phyloP scores from a whole-genome alignment of 2,113 vertebrate species.

The Nannospalax galili region DNA sequence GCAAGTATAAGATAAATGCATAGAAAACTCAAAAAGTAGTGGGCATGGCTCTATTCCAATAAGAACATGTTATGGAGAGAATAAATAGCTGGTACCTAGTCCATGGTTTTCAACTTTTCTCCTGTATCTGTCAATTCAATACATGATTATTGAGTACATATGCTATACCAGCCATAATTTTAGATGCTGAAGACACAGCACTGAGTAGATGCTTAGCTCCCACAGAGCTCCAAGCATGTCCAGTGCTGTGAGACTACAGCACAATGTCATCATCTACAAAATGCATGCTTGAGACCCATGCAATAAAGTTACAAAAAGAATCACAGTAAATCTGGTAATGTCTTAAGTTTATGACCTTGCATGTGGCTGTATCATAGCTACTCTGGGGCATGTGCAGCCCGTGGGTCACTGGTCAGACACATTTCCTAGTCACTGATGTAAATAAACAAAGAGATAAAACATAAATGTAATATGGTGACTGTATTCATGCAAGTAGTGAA shows the following conservation, averaged over 20 bases:
- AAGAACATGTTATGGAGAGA: conserved; percentile 26
- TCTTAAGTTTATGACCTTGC: not conserved
- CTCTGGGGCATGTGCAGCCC: not conserved
- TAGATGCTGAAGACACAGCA: not conserved
- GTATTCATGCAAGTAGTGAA: not conserved
- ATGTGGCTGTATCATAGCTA: not conserved
- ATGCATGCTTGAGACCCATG: not conserved
- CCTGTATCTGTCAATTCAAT: not conserved
- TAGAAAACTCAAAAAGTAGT: not conserved
- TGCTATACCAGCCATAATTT: not conserved
- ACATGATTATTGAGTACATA: not conserved
- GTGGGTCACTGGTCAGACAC: not conserved
- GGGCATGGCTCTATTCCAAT: not conserved
- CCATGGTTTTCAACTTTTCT: not conserved
- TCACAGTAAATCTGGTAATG: not conserved
- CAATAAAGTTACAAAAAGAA: not conserved
- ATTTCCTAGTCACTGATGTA: not conserved
- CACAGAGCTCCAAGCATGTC: not conserved
- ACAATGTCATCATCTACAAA: not conserved
- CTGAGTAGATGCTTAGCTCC: not conserved
- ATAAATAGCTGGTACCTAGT: not conserved
- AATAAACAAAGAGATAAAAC: not conserved
- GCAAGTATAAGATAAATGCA: not conserved
- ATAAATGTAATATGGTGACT: not conserved
- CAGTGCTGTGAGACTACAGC: not conserved